phyloP scores from a whole-genome alignment of 2,113 vertebrate species.

The Anarrhichthys ocellatus region DNA sequence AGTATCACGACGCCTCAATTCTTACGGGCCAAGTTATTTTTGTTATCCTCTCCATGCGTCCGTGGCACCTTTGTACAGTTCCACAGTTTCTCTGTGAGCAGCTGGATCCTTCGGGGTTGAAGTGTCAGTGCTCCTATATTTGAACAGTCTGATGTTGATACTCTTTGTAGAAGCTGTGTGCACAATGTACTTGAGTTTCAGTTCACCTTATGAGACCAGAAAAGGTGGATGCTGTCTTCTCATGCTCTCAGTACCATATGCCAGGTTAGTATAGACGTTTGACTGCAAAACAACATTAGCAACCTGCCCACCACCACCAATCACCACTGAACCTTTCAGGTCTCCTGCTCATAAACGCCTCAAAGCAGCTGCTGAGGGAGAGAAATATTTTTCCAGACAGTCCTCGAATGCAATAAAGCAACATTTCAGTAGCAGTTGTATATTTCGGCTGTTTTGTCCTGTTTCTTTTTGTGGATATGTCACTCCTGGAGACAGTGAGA shows the following conservation, averaged over 20 bases:
- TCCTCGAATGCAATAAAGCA: background rate
- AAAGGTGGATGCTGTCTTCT: background rate
- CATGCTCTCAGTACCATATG: background rate
- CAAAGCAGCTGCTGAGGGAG: background rate
- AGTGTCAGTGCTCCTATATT: background rate
- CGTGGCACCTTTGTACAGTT: background rate
- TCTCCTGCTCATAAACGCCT: background rate
- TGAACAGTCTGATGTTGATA: background rate
- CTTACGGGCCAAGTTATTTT: background rate
- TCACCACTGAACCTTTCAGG: background rate
- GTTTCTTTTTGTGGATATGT: background rate
- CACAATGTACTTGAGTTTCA: background rate
- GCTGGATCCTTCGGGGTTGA: slow-evolving; percentile 6
- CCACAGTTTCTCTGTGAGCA: background rate
- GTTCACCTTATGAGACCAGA: background rate
- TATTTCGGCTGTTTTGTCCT: background rate
- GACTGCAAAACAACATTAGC: background rate
- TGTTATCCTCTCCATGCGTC: background rate
- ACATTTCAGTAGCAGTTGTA: background rate
- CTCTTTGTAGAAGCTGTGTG: background rate
- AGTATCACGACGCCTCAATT: background rate
- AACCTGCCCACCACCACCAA: background rate
- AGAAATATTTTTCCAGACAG: background rate
- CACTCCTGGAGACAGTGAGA: background rate
- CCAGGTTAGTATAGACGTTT: background rate